These are phyloP conservation scores for Mystacides longicornis DNA, from an alignment of 2,888 invertebrate genomes.

Conservation along the genomic window DNA sequence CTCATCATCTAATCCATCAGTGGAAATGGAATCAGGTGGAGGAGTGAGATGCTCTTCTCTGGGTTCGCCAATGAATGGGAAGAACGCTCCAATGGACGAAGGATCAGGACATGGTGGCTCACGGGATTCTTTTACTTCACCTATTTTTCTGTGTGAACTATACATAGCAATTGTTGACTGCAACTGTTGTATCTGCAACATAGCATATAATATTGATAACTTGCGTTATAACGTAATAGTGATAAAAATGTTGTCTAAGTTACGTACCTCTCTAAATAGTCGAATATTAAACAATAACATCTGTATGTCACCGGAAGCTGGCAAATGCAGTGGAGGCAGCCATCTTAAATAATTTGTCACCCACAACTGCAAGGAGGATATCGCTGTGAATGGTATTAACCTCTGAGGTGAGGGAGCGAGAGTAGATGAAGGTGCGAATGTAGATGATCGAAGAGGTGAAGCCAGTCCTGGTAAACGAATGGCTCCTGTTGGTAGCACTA, in stretches of 20 bases:
- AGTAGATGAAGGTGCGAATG: conserved; percentile 4
- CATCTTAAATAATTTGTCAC: conserved; percentile 85
- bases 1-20: conserved; percentile 54
- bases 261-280: conserved; percentile 40
- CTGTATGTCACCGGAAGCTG: conserved; percentile 60
- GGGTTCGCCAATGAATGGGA: conserved; percentile 37
- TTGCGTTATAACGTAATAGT: not conserved
- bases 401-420: conserved; percentile 31
- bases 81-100: conserved; percentile 39
- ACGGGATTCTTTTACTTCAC: not conserved
- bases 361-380: conserved; percentile 68
- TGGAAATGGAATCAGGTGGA: conserved; percentile 41
- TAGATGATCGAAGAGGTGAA: conserved; percentile 25
- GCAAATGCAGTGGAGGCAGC: conserved; percentile 74
- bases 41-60: conserved; percentile 29
- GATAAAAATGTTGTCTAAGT: too few relatives aligned
- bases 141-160: not conserved
- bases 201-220: not conserved
- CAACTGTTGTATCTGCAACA: not conserved
- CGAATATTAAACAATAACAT: conserved; percentile 46
- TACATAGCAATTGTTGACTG: not conserved
- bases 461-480: conserved; percentile 18
- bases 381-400: conserved; percentile 45
- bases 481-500: conserved; percentile 18
- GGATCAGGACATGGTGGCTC: conserved; percentile 24